These are phyloP conservation scores for Poecilia wingei DNA, from an alignment of 2,797 vertebrate genomes.

Conservation along the genomic window DNA sequence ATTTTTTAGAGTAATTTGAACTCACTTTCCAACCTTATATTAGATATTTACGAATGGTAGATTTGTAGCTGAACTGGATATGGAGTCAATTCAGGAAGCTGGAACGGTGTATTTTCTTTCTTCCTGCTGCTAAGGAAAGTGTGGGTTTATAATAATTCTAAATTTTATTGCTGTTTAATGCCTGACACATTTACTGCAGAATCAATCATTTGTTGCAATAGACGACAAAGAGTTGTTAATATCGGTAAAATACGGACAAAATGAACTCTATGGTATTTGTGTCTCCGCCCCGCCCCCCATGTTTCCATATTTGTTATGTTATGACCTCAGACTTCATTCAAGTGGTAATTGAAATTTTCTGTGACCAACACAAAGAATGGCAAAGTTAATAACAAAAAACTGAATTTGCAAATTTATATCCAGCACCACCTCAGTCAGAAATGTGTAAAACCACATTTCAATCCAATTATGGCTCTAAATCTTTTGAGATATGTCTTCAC, in stretches of 20 bases:
- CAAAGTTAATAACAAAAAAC: background rate
- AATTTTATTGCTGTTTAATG: conserved; percentile 22
- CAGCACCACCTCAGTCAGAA: background rate
- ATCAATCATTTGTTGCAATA: background rate
- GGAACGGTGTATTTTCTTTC: conserved; percentile 21
- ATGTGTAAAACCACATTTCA: background rate
- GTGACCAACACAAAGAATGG: background rate
- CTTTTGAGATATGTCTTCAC: background rate
- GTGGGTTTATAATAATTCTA: conserved; percentile 18
- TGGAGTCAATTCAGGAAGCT: conserved; percentile 5
- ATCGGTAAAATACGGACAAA: conserved; percentile 6
- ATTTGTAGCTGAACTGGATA: background rate
- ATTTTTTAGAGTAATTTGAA: background rate
- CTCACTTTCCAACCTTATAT: background rate
- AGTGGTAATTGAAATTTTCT: background rate
- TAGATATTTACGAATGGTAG: background rate
- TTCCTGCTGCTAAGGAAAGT: conserved; percentile 26
- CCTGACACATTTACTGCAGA: conserved; percentile 28
- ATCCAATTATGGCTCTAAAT: background rate
- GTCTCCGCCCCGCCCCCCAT: background rate
- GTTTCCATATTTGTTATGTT: background rate
- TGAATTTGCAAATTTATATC: background rate
- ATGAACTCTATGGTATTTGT: background rate
- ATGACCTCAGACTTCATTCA: background rate
- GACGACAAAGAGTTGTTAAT: conserved; percentile 8